phyloP scores from a whole-genome alignment of 2,888 invertebrate genomes.

The Parapristionchus giblindavisi region DNA sequence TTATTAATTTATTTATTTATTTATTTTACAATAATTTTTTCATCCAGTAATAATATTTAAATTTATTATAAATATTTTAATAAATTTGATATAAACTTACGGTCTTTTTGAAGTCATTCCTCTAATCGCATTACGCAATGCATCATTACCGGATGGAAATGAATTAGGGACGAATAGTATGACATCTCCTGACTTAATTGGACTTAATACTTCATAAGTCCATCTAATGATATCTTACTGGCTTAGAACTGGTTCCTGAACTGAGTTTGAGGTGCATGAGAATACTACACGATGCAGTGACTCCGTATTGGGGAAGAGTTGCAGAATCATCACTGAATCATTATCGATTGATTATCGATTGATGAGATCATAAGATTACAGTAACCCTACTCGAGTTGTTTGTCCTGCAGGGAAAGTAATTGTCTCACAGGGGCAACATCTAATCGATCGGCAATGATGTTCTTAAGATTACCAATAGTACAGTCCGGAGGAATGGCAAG shows the following conservation, averaged over 20 bases:
- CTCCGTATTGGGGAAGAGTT: conserved; percentile 22
- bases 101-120: conserved; percentile 31
- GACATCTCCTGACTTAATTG: conserved; percentile 15
- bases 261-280: conserved; percentile 27
- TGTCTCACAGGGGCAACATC: conserved; percentile 19
- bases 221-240: neutral
- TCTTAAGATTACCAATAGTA: conserved; percentile 30
- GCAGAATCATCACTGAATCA: conserved; percentile 27
- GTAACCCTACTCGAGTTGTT: conserved; percentile 28
- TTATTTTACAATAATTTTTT: no score
- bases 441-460: conserved; percentile 26
- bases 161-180: conserved; percentile 34
- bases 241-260: conserved; percentile 17
- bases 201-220: neutral
- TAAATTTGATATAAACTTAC: no score
- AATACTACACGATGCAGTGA: conserved; percentile 9
- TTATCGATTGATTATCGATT: neutral
- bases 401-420: conserved; percentile 27
- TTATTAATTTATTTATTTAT: no score
- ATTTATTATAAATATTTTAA: no score
- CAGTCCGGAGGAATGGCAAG: conserved; percentile 17
- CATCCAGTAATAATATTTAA: no score
- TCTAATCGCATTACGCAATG: conserved; percentile 25
- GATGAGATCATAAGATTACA: no score
- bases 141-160: conserved; percentile 28